These are phyloP conservation scores for Bembecia ichneumoniformis DNA, from an alignment of 2,888 invertebrate species.

Conservation along the genomic window DNA sequence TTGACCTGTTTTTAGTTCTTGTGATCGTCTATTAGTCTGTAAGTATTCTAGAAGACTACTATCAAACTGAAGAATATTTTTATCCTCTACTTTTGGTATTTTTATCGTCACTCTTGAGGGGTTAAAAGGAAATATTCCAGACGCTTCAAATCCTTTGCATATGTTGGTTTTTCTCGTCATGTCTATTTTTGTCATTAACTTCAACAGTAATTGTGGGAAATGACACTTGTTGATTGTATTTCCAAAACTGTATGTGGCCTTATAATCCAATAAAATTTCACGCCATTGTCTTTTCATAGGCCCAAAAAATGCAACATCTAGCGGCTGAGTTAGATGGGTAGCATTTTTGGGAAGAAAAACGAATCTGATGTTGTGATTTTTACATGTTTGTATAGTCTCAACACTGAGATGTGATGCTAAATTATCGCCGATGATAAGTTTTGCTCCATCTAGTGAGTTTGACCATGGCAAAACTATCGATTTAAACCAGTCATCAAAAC, in stretches of 20 bases:
- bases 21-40: too few relatives aligned
- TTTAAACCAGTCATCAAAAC: background rate
- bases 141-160: conserved; percentile 1
- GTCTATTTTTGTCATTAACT: background rate
- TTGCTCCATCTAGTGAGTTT: conserved; percentile 1
- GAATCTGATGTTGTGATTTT: conserved; percentile 3
- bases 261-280: conserved; percentile 1
- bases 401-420: conserved; percentile 7
- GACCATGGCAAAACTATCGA: conserved; percentile 3
- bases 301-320: background rate
- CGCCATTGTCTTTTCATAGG: conserved; percentile 3
- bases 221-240: conserved; percentile 1
- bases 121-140: too few relatives aligned
- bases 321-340: background rate
- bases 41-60: too few relatives aligned
- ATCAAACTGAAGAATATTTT: too few relatives aligned
- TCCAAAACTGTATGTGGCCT: background rate
- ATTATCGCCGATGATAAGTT: conserved; percentile 11
- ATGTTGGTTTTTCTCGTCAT: background rate
- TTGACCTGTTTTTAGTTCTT: too few relatives aligned
- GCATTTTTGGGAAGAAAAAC: conserved; percentile 3
- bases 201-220: conserved; percentile 2
- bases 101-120: too few relatives aligned
- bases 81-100: too few relatives aligned
- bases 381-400: conserved; percentile 2